Evolutionary conservation across 2,113 vertebrate genomes (phyloP).

Genomic region (Etia nguti): DNA sequence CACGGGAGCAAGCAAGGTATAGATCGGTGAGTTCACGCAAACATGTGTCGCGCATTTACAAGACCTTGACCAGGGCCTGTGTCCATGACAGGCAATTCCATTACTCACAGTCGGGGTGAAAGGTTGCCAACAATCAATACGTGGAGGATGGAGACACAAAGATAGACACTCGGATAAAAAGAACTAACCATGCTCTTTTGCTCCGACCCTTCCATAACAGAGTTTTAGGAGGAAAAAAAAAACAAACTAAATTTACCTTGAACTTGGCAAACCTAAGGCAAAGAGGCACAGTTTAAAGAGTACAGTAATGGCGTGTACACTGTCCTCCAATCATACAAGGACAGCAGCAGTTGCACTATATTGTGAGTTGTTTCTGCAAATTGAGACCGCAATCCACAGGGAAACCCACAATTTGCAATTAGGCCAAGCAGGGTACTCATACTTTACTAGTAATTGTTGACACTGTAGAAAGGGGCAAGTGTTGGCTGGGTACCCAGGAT

Average conservation of each 20-base stretch:
- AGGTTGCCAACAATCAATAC: slow-evolving; percentile 58
- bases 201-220: slow-evolving; percentile 1
- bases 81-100: slow-evolving; percentile 60
- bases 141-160: slow-evolving; percentile 21
- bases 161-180: slow-evolving; percentile 28
- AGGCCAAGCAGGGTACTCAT: neutral
- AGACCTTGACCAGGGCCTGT: slow-evolving; percentile 54
- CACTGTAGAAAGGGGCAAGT: neutral
- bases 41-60: slow-evolving; percentile 43
- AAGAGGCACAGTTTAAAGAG: neutral
- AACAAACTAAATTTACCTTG: neutral
- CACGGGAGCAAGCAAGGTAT: slow-evolving; percentile 24
- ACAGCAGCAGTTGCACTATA: neutral
- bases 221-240: neutral
- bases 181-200: neutral
- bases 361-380: neutral
- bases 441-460: neutral
- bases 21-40: slow-evolving; percentile 32
- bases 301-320: neutral
- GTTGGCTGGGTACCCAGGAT: neutral
- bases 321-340: neutral
- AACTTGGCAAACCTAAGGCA: neutral
- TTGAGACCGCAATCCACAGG: neutral
- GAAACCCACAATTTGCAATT: neutral
- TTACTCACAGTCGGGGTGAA: slow-evolving; percentile 51